phyloP scores from a whole-genome alignment of 2,888 invertebrate species.

The Strigamia maritima region DNA sequence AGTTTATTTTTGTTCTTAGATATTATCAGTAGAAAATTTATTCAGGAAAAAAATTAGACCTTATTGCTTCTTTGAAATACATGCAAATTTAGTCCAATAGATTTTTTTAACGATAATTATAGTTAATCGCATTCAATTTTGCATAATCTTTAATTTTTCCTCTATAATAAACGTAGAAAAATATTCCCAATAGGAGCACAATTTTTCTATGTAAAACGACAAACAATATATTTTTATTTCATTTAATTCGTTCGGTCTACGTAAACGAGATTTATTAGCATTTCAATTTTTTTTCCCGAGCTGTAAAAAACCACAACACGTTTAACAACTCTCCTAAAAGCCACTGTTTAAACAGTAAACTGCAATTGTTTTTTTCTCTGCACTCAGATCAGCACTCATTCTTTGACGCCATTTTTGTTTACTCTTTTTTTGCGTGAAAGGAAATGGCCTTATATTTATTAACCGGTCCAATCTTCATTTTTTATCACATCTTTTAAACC shows the following conservation, averaged over 20 bases:
- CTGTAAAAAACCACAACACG: background rate
- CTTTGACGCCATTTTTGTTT: background rate
- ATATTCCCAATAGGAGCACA: no score
- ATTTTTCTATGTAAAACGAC: background rate
- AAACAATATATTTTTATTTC: background rate
- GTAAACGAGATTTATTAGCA: constrained; percentile 4
- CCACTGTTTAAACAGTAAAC: constrained; percentile 5
- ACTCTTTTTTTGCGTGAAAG: background rate
- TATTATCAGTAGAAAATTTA: background rate
- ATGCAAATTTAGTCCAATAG: background rate
- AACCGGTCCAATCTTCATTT: background rate
- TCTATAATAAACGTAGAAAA: background rate
- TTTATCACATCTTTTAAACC: constrained; percentile 4
- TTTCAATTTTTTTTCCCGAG: background rate
- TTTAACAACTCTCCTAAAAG: background rate
- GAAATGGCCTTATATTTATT: background rate
- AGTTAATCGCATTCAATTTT: no score
- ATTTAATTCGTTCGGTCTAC: background rate
- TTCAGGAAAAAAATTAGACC: background rate
- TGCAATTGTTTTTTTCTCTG: background rate
- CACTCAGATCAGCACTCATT: background rate
- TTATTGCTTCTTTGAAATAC: background rate
- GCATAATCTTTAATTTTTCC: no score
- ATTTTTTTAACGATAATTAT: background rate
- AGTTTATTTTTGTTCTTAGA: no score